Conservation (phyloP, 2,888 invertebrate genomes). For the Sarcophaga variegata region DNA sequence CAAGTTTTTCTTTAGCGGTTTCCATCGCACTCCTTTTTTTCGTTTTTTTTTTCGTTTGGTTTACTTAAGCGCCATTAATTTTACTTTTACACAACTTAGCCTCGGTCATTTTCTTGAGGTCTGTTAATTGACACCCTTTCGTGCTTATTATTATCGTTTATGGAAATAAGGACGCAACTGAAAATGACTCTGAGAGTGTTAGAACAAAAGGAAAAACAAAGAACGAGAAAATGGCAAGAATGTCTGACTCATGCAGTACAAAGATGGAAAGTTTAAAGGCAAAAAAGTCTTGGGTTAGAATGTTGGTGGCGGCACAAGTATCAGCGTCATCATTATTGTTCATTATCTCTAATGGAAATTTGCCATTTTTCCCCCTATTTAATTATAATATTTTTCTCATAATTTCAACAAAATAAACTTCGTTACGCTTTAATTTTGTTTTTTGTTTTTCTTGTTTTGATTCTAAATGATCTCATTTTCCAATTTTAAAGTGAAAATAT, state of each 20-base stretch:
- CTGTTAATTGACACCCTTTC: conserved; percentile 69
- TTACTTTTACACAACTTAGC: conserved; percentile 69
- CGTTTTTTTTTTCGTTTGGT: conserved; percentile 18
- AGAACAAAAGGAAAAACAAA: not conserved
- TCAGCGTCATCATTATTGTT: conserved; percentile 64
- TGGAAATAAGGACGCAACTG: conserved; percentile 53
- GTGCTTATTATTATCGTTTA: conserved; percentile 67
- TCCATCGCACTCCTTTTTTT: not conserved
- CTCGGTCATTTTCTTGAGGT: conserved; percentile 68
- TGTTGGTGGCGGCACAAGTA: conserved; percentile 28
- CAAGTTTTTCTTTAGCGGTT: not conserved
- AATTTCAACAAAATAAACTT: conserved; percentile 46
- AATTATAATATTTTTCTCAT: conserved; percentile 63
- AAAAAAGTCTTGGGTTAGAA: conserved; percentile 7
- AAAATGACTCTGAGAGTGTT: conserved; percentile 10
- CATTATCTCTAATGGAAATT: conserved; percentile 66
- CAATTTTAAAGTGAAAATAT: not conserved
- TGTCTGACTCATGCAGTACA: conserved; percentile 29
- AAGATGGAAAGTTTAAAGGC: not conserved
- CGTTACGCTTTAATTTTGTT: not conserved
- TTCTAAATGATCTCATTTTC: conserved; percentile 16
- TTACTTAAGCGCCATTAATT: conserved; percentile 66
- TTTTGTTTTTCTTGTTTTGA: conserved; percentile 32
- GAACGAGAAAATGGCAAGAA: conserved; percentile 15
- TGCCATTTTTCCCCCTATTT: conserved; percentile 48